Conservation (phyloP, 2,113 vertebrate species). For the Patagioenas fasciata region DNA sequence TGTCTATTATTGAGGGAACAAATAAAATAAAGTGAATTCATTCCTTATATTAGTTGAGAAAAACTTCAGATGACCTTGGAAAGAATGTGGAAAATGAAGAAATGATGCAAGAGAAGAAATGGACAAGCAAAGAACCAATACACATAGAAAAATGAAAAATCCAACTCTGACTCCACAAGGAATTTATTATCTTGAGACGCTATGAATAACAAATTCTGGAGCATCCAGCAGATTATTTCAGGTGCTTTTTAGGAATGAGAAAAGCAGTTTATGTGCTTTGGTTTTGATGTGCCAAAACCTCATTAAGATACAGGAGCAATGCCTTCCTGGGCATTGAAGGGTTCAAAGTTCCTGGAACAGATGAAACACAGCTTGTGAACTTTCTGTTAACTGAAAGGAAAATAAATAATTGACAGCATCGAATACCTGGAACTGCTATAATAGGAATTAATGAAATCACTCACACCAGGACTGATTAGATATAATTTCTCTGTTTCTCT, state of each 20-base stretch:
- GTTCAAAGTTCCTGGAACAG: background rate
- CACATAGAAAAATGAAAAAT: background rate
- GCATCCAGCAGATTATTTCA: background rate
- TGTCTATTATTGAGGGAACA: background rate
- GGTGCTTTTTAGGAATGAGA: background rate
- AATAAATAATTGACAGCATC: background rate
- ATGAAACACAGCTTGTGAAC: background rate
- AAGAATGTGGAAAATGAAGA: background rate
- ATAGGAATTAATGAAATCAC: conserved; percentile 24
- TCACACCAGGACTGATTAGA: background rate
- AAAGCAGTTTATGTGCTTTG: background rate
- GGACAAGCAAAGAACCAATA: background rate
- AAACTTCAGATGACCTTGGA: conserved; percentile 2
- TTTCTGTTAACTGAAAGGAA: background rate
- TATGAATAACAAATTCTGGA: background rate
- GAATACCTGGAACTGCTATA: background rate
- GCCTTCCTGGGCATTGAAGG: background rate
- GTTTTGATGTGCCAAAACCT: background rate
- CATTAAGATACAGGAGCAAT: background rate
- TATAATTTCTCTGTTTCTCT: conserved; percentile 12
- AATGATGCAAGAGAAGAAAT: background rate
- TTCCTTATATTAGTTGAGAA: background rate
- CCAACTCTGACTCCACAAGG: background rate
- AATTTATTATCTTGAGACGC: background rate
- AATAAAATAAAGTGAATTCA: background rate